phyloP scores from a whole-genome alignment of 2,113 vertebrate genomes.

The Gopherus evgoodei region DNA sequence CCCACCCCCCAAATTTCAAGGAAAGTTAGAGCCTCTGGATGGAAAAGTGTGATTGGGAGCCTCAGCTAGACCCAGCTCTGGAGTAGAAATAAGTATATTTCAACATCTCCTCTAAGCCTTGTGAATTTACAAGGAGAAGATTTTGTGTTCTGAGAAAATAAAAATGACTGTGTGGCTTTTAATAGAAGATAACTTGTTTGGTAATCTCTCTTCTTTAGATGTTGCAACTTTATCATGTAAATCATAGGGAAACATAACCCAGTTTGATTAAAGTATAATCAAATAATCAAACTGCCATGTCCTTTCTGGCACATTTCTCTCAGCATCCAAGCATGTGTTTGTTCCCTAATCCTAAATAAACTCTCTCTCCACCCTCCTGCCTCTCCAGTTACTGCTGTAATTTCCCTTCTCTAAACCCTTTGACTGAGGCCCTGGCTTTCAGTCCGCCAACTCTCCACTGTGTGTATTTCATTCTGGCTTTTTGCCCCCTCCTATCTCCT shows the following conservation, averaged over 20 bases:
- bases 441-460: neutral
- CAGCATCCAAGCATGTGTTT: neutral
- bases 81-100: neutral
- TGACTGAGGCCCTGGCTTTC: neutral
- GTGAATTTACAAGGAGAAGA: neutral
- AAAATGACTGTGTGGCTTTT: neutral
- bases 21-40: constrained; percentile 2
- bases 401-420: neutral
- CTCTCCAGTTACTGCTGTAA: neutral
- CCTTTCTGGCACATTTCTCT: neutral
- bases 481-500: neutral
- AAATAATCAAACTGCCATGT: neutral
- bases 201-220: neutral
- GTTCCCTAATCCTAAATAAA: neutral
- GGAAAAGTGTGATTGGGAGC: neutral
- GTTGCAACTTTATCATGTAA: neutral
- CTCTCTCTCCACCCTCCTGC: neutral
- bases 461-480: neutral
- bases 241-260: neutral
- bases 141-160: neutral
- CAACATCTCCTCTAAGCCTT: neutral
- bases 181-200: neutral
- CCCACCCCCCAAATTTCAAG: neutral
- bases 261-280: neutral
- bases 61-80: neutral